Evolutionary conservation across 2,888 invertebrate species (phyloP).

Genomic region (Apoda limacodes): DNA sequence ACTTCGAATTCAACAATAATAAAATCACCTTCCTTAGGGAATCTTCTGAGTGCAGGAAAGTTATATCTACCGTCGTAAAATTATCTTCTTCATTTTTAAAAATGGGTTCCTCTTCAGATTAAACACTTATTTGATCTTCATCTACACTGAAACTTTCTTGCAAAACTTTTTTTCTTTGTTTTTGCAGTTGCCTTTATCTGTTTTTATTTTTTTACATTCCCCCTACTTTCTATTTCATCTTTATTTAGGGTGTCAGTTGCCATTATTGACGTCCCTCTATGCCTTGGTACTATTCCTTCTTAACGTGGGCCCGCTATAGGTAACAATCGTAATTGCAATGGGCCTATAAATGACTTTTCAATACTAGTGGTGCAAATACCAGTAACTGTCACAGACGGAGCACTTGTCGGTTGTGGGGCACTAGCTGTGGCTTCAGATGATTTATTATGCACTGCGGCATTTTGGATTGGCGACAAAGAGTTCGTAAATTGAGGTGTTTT

Average conservation of each 20-base stretch:
- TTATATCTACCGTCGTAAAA: constrained; percentile 7
- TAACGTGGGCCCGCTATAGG: background rate
- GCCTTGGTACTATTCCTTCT: background rate
- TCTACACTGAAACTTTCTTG: too few relatives aligned
- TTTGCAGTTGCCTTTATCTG: background rate
- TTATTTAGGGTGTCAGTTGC: constrained; percentile 1
- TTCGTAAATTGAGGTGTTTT: too few relatives aligned
- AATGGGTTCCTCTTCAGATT: constrained; percentile 3
- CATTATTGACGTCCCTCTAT: constrained; percentile 1
- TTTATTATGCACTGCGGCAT: too few relatives aligned
- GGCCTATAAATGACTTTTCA: background rate
- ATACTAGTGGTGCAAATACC: background rate
- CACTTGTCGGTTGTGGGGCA: background rate
- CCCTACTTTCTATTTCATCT: background rate
- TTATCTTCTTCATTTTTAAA: constrained; percentile 13
- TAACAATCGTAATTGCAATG: background rate
- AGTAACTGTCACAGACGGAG: background rate
- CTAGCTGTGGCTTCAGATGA: constrained; percentile 1
- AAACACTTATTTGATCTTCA: constrained; percentile 2
- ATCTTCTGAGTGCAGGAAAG: constrained; percentile 8
- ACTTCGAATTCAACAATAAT: constrained; percentile 15
- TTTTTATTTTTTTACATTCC: background rate
- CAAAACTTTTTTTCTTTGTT: background rate
- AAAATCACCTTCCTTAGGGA: constrained; percentile 16
- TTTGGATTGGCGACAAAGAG: too few relatives aligned